A percentile compares a stretch with the other conserved stretches of the same genome.
Evolutionary conservation across 2,113 vertebrate species (phyloP).

Genomic region (Phalacrocorax aristotelis): DNA sequence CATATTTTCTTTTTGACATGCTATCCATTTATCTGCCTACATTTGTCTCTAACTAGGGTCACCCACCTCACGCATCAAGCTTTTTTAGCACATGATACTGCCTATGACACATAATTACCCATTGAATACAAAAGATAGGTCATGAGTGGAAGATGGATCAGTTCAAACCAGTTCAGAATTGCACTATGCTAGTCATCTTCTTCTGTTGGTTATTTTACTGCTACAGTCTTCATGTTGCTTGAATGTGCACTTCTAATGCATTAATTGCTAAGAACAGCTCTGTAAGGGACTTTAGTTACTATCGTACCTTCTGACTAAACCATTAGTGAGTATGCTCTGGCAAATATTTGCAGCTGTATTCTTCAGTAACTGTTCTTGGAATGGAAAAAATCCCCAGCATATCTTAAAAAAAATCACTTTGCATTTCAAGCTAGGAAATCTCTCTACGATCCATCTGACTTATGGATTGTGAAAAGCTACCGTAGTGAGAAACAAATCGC

Average conservation of each 20-base stretch:
- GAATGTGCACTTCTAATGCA: neutral
- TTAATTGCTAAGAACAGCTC: constrained; percentile 25
- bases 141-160: neutral
- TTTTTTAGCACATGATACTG: neutral
- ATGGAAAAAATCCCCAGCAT: neutral
- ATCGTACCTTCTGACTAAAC: neutral
- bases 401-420: constrained; percentile 26
- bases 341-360: constrained; percentile 39
- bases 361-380: neutral
- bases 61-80: neutral
- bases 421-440: constrained; percentile 54
- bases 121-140: neutral
- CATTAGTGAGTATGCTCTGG: neutral
- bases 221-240: neutral
- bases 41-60: neutral
- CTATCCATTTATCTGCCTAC: neutral
- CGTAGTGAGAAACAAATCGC: constrained; percentile 55
- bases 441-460: constrained; percentile 30
- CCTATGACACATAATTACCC: neutral
- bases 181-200: neutral
- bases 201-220: constrained; percentile 7
- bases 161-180: constrained; percentile 3
- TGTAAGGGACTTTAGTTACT: neutral
- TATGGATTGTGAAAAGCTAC: constrained; percentile 63
- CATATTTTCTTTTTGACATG: constrained; percentile 4